phyloP scores from a whole-genome alignment of 2,888 invertebrate species.

The Chironomus tentans region DNA sequence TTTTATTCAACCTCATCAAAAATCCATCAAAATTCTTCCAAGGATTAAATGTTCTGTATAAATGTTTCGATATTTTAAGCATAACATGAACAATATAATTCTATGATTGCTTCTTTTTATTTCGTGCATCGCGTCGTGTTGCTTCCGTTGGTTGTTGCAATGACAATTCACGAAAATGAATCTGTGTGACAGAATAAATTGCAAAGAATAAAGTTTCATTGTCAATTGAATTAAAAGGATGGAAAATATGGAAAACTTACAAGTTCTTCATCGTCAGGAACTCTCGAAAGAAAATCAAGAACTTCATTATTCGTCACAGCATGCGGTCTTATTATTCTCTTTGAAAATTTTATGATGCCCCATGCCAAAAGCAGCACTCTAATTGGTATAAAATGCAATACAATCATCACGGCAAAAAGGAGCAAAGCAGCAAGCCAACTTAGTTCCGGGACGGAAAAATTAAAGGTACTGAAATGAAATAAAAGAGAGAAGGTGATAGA shows the following conservation, averaged over 20 bases:
- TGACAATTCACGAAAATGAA: conserved; percentile 15
- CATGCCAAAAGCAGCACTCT: conserved; percentile 83
- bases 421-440: conserved; percentile 84
- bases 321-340: conserved; percentile 85
- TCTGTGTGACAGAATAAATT: background rate
- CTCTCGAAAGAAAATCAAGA: conserved; percentile 84
- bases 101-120: conserved; percentile 20
- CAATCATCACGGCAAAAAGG: conserved; percentile 59
- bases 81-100: background rate
- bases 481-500: background rate
- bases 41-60: background rate
- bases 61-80: background rate
- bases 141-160: background rate
- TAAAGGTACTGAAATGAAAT: conserved; percentile 66
- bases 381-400: conserved; percentile 82
- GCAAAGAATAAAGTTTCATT: background rate
- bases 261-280: conserved; percentile 88
- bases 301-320: conserved; percentile 96
- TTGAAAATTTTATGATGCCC: conserved; percentile 94
- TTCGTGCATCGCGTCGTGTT: conserved; percentile 12
- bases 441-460: conserved; percentile 94
- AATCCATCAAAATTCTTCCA: background rate
- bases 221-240: background rate
- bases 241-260: conserved; percentile 47
- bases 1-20: no score